Percentiles rank a stretch among this genome's conserved stretches.
Conservation (phyloP, 1,140 invertebrate genomes). For the Drosophila guanche region DNA sequence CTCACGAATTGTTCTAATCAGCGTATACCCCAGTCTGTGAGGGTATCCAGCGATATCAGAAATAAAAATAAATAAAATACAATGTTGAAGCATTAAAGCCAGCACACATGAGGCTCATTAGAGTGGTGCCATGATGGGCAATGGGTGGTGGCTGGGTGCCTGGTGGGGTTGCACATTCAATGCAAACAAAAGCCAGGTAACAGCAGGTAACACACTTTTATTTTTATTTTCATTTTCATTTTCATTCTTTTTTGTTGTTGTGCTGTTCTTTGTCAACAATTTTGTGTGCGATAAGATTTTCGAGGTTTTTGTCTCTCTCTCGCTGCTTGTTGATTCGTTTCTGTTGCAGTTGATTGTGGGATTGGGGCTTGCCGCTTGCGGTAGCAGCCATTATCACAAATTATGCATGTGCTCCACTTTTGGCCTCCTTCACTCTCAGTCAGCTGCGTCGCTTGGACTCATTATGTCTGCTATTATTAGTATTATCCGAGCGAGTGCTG, state of each 20-base stretch:
- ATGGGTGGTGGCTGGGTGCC: neutral
- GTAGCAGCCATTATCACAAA: constrained; percentile 27
- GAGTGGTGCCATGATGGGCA: constrained; percentile 2
- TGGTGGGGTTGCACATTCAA: constrained; percentile 11
- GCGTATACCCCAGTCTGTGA: too few species aligned
- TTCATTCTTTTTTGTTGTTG: constrained; percentile 6
- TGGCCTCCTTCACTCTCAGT: neutral
- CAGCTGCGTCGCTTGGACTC: neutral
- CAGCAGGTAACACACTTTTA: too few species aligned
- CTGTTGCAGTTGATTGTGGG: constrained; percentile 20
- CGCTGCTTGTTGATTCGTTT: constrained; percentile 14
- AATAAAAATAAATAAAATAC: constrained; percentile 14
- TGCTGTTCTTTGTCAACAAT: constrained; percentile 45
- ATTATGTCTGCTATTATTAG: constrained; percentile 12
- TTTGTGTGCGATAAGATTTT: constrained; percentile 39
- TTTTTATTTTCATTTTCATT: constrained; percentile 12
- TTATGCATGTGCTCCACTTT: constrained; percentile 25
- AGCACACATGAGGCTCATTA: constrained; percentile 47
- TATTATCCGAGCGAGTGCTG: too few species aligned
- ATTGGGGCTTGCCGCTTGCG: constrained; percentile 3
- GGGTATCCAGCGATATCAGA: too few species aligned
- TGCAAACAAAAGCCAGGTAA: too few species aligned
- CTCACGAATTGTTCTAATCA: too few species aligned
- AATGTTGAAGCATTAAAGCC: constrained; percentile 52
- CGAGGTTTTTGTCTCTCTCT: neutral